Evolutionary conservation across 64 coral and sea anemone genomes (phyloP).

Genomic region (Pocillopora damicornis): DNA sequence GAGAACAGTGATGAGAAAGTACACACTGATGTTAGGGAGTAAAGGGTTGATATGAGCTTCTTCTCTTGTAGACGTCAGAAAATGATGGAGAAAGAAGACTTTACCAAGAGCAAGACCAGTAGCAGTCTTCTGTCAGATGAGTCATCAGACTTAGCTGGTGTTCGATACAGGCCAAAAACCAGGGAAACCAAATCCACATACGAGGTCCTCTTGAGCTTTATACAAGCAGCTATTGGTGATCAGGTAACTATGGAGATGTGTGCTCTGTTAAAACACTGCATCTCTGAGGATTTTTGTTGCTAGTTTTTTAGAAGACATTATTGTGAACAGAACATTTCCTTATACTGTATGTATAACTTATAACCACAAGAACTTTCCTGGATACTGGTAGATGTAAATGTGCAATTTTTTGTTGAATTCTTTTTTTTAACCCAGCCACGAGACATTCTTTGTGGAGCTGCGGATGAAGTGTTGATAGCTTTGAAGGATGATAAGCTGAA

Average conservation of each 20-base stretch:
- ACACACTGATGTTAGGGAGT: no score
- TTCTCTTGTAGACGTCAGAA: constrained; percentile 74
- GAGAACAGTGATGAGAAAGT: no score
- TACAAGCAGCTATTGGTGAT: constrained; percentile 97
- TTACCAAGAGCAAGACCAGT: constrained; percentile 72
- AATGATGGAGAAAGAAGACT: constrained; percentile 83
- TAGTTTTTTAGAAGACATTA: no score
- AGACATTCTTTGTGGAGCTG: constrained; percentile 95
- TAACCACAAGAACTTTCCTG: no score
- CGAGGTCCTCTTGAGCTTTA: constrained; percentile 95
- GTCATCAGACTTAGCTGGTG: constrained; percentile 74
- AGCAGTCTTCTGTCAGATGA: constrained; percentile 90
- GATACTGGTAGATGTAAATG: not conserved
- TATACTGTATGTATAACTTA: no score
- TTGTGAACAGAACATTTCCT: no score
- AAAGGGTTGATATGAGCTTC: not conserved
- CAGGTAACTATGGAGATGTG: constrained; percentile 42
- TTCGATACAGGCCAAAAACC: constrained; percentile 91
- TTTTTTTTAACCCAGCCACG: constrained; percentile 56
- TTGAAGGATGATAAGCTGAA: constrained; percentile 96
- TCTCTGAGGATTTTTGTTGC: not conserved
- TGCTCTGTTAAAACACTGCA: not conserved
- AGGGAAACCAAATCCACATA: constrained; percentile 96
- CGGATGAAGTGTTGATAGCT: constrained; percentile 87
- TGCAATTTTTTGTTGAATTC: not conserved